These are phyloP conservation scores for Phenacoccus solenopsis DNA, from an alignment of 1,140 invertebrate genomes.

Conservation along the genomic window DNA sequence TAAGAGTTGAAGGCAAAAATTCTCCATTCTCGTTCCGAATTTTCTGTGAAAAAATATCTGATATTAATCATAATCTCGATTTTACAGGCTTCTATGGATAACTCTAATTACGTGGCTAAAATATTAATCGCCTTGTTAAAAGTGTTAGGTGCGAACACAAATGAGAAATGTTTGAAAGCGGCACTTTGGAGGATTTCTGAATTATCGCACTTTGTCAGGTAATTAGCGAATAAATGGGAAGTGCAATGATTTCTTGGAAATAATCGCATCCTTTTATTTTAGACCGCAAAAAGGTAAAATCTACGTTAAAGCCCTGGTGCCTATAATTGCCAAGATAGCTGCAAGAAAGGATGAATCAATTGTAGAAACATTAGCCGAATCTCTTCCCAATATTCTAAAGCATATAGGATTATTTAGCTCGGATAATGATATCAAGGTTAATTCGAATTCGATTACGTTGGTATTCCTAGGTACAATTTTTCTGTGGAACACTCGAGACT, in stretches of 20 bases:
- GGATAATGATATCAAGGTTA: slow-evolving; percentile 59
- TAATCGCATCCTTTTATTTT: slow-evolving; percentile 18
- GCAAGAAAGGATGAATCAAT: slow-evolving; percentile 55
- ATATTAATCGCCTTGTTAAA: slow-evolving; percentile 67
- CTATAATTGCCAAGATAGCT: slow-evolving; percentile 52
- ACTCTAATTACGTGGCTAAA: slow-evolving; percentile 31
- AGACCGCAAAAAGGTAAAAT: slow-evolving; percentile 61
- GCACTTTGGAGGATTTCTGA: slow-evolving; percentile 62
- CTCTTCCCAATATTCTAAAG: slow-evolving; percentile 54
- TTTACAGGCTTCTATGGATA: background rate
- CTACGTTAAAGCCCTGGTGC: slow-evolving; percentile 58
- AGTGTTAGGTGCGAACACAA: slow-evolving; percentile 65
- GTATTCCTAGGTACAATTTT: no score
- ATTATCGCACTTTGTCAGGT: slow-evolving; percentile 46
- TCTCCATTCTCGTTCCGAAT: background rate
- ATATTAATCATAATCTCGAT: background rate
- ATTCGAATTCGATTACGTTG: no score
- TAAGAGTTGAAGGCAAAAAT: slow-evolving; percentile 34
- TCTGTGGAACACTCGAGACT: no score
- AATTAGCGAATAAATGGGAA: slow-evolving; percentile 12
- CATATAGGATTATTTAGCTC: slow-evolving; percentile 56
- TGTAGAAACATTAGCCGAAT: slow-evolving; percentile 53
- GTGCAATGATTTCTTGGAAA: background rate
- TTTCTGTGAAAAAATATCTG: background rate
- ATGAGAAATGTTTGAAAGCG: slow-evolving; percentile 50